Conservation (phyloP, 2,113 vertebrate genomes). For the Oryzias curvinotus region DNA sequence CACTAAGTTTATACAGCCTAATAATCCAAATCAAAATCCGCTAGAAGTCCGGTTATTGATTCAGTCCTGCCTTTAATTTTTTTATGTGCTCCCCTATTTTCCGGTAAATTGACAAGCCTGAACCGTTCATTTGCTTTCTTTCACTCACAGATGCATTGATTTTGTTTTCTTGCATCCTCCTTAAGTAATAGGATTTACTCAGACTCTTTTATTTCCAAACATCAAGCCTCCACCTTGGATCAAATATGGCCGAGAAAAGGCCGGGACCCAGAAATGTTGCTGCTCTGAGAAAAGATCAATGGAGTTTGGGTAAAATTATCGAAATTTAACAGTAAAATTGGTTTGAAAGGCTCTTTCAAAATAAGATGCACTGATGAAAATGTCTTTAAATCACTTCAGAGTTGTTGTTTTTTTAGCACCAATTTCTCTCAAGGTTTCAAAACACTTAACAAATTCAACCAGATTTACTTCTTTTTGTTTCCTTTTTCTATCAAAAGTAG, state of each 20-base stretch:
- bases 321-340: too few relatives aligned
- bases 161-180: constrained; percentile 32
- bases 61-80: constrained; percentile 34
- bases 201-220: constrained; percentile 49
- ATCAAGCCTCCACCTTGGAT: too few relatives aligned
- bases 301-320: too few relatives aligned
- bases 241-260: too few relatives aligned
- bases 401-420: not conserved
- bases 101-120: constrained; percentile 32
- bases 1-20: constrained; percentile 36
- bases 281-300: too few relatives aligned
- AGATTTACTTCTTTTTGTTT: not conserved
- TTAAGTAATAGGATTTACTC: constrained; percentile 47
- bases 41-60: constrained; percentile 57
- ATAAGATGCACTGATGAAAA: too few relatives aligned
- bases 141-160: constrained; percentile 37
- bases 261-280: too few relatives aligned
- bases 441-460: not conserved
- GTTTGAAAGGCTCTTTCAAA: too few relatives aligned
- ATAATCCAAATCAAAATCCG: constrained; percentile 50
- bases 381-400: not conserved
- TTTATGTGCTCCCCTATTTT: constrained; percentile 47
- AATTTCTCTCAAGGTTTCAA: not conserved
- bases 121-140: constrained; percentile 33
- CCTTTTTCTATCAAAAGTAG: not conserved